Conservation (phyloP, 1,140 invertebrate genomes). For the Lysiphlebus fabarum region DNA sequence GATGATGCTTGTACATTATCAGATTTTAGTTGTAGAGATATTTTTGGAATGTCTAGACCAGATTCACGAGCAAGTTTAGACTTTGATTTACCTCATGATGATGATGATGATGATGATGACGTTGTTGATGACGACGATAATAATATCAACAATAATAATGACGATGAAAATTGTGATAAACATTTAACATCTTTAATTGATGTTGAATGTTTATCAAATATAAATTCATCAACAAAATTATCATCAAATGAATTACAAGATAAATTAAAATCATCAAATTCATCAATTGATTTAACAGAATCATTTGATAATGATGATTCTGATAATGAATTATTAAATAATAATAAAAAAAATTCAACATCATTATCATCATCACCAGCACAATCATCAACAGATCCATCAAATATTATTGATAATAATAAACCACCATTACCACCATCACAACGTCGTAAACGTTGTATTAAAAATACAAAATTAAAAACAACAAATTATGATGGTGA, state of each 20-base stretch:
- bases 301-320: constrained; percentile 45
- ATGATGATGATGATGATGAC: neutral
- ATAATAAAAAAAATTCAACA: constrained; percentile 22
- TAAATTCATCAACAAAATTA: too few relatives aligned
- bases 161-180: too few relatives aligned
- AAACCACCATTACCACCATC: too few relatives aligned
- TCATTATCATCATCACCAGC: constrained; percentile 36
- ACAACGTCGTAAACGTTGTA: too few relatives aligned
- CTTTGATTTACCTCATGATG: constrained; percentile 7
- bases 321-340: constrained; percentile 38
- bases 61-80: constrained; percentile 29
- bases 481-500: too few relatives aligned
- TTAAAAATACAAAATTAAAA: too few relatives aligned
- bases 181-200: too few relatives aligned
- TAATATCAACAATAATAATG: constrained; percentile 3
- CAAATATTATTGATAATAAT: too few relatives aligned
- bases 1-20: constrained; percentile 37
- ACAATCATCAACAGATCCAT: constrained; percentile 30
- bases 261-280: constrained; percentile 32
- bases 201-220: too few relatives aligned
- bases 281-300: constrained; percentile 35
- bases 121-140: neutral
- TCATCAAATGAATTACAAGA: constrained; percentile 43
- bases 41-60: constrained; percentile 27
- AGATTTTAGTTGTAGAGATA: constrained; percentile 38